These are phyloP conservation scores for Pipistrellus pygmaeus DNA, from an alignment of 2,797 vertebrate genomes.

Conservation along the genomic window DNA sequence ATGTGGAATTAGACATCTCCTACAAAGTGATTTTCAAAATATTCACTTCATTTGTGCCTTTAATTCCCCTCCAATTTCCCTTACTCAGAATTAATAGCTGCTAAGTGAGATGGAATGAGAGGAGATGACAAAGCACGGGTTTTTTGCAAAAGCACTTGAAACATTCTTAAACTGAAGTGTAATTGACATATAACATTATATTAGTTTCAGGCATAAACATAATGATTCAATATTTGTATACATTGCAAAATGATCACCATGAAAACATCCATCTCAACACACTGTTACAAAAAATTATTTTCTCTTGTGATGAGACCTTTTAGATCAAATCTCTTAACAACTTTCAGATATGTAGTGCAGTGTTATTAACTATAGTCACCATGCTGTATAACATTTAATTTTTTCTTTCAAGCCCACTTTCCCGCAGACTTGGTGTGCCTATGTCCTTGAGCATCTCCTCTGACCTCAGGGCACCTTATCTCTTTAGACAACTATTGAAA, in stretches of 20 bases:
- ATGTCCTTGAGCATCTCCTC: neutral
- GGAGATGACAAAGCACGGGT: neutral
- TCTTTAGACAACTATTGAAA: neutral
- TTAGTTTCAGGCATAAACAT: neutral
- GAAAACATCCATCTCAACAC: neutral
- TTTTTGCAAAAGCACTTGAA: neutral
- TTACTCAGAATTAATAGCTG: neutral
- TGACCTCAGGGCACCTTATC: neutral
- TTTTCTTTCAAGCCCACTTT: slow-evolving; percentile 37
- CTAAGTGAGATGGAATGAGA: neutral
- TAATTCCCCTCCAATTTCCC: neutral
- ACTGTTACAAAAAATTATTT: neutral
- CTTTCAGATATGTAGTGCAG: neutral
- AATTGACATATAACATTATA: neutral
- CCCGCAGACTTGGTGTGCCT: neutral
- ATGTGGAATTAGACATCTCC: neutral
- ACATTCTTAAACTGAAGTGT: neutral
- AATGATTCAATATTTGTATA: neutral
- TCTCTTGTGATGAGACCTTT: neutral
- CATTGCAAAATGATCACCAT: neutral
- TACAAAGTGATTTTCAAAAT: neutral
- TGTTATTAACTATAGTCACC: neutral
- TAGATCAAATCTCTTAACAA: neutral
- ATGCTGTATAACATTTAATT: neutral
- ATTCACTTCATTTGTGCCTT: neutral